Base-by-base conservation (phyloP, 1,140 invertebrate species). In the Ceratosolen solmsi region DNA sequence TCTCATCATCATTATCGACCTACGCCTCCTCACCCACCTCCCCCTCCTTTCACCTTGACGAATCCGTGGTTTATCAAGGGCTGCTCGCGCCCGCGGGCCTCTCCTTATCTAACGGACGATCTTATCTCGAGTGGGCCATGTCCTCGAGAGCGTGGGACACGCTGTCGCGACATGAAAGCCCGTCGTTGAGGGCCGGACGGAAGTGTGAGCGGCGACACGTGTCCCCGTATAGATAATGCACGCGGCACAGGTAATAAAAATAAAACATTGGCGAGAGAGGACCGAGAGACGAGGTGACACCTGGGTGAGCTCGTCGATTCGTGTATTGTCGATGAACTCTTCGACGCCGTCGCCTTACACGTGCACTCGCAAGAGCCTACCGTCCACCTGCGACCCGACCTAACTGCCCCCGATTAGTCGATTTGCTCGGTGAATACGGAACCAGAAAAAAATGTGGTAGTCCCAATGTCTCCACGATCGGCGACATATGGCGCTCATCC, bases 401-500 rank as follows among this genome's bases (percentile, higher is more conserved):
- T 0, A 17, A 30, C 3, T 1, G 20, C 20, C 5, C n/a, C 25
- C 65, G 65, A 68, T 68, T 68, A 38, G 33, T 38, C 63, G 33
- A n/a, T 20, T 68, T 38, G 63, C 38, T 68, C 33, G 33, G 30
- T 4, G 63, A 68, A 68, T 0, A 8, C 63, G 33, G n/a, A n/a
- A n/a, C n/a, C n/a, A n/a, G n/a, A n/a, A n/a, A n/a, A n/a, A n/a
- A n/a, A n/a, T n/a, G n/a, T n/a, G n/a, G n/a, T n/a, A n/a, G n/a
- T n/a, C n/a, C n/a, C n/a, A n/a, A n/a, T n/a, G n/a, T n/a, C n/a
- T n/a, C n/a, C n/a, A n/a, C n/a, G n/a, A 41, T 33, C 58, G 41
- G 13, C 79, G 74, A 81, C 88, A 89, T 89, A 89, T 88, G 87
- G 84, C 80, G 86, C 84, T 87, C 85, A 84, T 83, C 84, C 84